Percentiles rank a stretch among this genome's conserved stretches.
These are phyloP conservation scores for Mycteria americana DNA, from an alignment of 2,797 vertebrate species.

Conservation along the genomic window DNA sequence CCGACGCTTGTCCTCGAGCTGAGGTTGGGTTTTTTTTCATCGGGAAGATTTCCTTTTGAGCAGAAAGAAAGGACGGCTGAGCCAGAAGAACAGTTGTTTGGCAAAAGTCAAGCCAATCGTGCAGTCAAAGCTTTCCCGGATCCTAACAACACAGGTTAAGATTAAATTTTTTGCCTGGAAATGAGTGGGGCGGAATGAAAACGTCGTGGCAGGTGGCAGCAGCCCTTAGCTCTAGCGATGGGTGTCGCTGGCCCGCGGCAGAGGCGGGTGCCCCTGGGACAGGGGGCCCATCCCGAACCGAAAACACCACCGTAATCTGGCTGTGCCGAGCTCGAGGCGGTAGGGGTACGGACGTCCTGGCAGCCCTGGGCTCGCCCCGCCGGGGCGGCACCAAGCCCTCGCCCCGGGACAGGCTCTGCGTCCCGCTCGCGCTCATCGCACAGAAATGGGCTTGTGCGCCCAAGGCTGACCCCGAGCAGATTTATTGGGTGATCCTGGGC, in stretches of 20 bases:
- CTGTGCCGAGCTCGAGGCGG: rapidly evolving
- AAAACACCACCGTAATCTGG: rapidly evolving
- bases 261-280: neutral
- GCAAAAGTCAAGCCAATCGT: neutral
- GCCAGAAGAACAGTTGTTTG: neutral
- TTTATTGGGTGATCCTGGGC: constrained; percentile 46
- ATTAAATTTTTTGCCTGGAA: neutral
- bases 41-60: neutral
- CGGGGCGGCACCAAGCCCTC: neutral
- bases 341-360: rapidly evolving
- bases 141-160: rapidly evolving
- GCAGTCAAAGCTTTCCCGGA: neutral
- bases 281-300: neutral
- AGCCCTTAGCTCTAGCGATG: neutral
- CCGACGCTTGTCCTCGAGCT: neutral
- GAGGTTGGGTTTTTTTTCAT: neutral
- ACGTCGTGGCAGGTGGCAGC: neutral
- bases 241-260: rapidly evolving
- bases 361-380: neutral
- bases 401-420: rapidly evolving
- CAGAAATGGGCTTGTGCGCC: neutral
- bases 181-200: neutral
- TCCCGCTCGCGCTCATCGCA: neutral
- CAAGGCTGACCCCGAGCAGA: neutral
- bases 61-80: neutral